phyloP scores from a whole-genome alignment of 2,797 vertebrate genomes.

The Eutrigla gurnardus region DNA sequence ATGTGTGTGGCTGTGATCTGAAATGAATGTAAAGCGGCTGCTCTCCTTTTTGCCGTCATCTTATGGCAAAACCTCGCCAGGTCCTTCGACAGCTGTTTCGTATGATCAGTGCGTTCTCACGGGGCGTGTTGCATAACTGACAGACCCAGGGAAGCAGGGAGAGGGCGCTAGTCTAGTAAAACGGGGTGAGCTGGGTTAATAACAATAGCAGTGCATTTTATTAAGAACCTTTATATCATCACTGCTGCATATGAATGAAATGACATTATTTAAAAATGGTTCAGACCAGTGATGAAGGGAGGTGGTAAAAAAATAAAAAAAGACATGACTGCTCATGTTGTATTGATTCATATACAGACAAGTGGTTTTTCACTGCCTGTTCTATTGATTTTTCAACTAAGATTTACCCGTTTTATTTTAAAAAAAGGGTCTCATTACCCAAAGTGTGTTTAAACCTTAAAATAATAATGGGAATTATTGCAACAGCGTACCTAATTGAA shows the following conservation, averaged over 20 bases:
- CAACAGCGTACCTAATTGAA: not conserved
- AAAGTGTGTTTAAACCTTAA: not conserved
- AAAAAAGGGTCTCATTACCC: not conserved
- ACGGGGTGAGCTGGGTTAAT: slow-evolving; percentile 36
- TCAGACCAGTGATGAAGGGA: not conserved
- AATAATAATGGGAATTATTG: not conserved
- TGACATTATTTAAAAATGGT: not conserved
- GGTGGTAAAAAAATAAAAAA: not conserved
- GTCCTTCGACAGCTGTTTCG: slow-evolving; percentile 33
- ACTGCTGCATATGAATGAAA: slow-evolving; percentile 13
- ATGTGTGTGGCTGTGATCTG: slow-evolving; percentile 36
- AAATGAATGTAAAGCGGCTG: slow-evolving; percentile 24
- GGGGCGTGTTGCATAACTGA: slow-evolving; percentile 29
- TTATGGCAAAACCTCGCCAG: slow-evolving; percentile 14
- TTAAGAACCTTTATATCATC: slow-evolving; percentile 15
- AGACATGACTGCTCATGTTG: not conserved
- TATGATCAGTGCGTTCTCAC: slow-evolving; percentile 28
- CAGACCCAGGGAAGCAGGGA: slow-evolving; percentile 15
- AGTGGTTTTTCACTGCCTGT: not conserved
- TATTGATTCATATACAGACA: not conserved
- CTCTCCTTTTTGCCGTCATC: slow-evolving; percentile 26
- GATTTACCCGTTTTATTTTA: not conserved
- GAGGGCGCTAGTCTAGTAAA: slow-evolving; percentile 22
- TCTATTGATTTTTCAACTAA: slow-evolving; percentile 7
- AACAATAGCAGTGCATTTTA: slow-evolving; percentile 1